Percentiles rank a stretch among this genome's conserved stretches.
These are phyloP conservation scores for Heliconius ismenius DNA, from an alignment of 2,888 invertebrate genomes.

Conservation along the genomic window DNA sequence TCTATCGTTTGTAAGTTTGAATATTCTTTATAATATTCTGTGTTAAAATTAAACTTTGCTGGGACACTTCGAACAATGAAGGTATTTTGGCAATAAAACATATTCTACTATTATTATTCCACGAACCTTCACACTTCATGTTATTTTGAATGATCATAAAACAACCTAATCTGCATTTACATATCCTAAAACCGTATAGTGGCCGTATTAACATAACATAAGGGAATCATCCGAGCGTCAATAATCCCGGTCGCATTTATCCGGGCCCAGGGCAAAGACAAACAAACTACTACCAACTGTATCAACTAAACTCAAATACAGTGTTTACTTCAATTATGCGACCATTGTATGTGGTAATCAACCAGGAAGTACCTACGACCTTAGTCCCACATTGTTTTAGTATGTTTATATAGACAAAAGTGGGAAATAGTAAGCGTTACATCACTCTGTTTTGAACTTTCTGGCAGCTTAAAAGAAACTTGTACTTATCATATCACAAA, in stretches of 20 bases:
- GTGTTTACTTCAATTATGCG: constrained; percentile 42
- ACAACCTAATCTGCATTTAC: constrained; percentile 1
- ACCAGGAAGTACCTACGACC: not conserved
- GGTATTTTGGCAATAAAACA: not conserved
- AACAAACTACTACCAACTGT: constrained; percentile 30
- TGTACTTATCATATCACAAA: not conserved
- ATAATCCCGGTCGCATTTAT: constrained; percentile 37
- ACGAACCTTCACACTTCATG: not conserved
- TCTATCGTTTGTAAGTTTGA: too few species aligned
- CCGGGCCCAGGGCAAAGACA: constrained; percentile 32
- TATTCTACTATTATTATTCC: not conserved
- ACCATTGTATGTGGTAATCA: constrained; percentile 24
- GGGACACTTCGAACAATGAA: not conserved
- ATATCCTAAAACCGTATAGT: constrained; percentile 15
- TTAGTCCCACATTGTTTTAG: not conserved
- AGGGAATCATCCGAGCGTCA: constrained; percentile 26
- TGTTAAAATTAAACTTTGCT: too few species aligned
- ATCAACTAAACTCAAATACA: constrained; percentile 33
- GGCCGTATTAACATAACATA: constrained; percentile 25
- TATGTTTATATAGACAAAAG: not conserved
- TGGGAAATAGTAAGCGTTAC: not conserved
- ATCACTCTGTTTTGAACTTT: not conserved
- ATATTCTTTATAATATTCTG: too few species aligned
- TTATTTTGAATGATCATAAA: constrained; percentile 1
- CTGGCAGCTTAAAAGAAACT: not conserved